Conservation (phyloP, 2,888 invertebrate genomes). For the Gasteruption jaculator region DNA sequence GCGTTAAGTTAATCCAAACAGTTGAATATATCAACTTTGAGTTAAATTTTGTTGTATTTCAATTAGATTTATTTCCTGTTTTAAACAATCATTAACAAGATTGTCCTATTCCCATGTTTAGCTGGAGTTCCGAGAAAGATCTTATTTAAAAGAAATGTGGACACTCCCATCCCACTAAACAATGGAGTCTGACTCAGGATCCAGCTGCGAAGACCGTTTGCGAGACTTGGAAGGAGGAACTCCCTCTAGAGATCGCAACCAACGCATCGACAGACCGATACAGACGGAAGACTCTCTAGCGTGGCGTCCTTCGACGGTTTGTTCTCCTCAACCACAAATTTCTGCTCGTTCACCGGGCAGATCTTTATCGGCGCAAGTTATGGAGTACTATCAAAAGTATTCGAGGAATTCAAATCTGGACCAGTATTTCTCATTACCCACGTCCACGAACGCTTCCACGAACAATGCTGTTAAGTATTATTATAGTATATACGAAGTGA, state of each 20-base stretch:
- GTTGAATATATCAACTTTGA: no score
- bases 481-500: constrained; percentile 33
- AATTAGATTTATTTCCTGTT: no score
- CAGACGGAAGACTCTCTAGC: constrained; percentile 13
- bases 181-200: constrained; percentile 46
- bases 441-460: constrained; percentile 24
- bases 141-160: constrained; percentile 3
- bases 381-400: constrained; percentile 68
- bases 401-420: constrained; percentile 64
- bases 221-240: constrained; percentile 33
- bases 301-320: constrained; percentile 22
- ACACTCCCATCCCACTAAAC: constrained; percentile 15
- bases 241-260: no score
- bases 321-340: constrained; percentile 18
- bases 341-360: constrained; percentile 21
- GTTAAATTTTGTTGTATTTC: no score
- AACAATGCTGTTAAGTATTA: constrained; percentile 35
- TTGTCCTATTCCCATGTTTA: no score
- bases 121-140: no score
- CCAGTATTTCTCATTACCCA: constrained; percentile 58
- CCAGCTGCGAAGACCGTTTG: constrained; percentile 36
- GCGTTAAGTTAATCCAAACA: no score
- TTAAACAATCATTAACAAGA: no score
- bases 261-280: constrained; percentile 12
- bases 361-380: constrained; percentile 42